Evolutionary conservation across 2,113 vertebrate species (phyloP).

Genomic region (Peucedramus taeniatus): DNA sequence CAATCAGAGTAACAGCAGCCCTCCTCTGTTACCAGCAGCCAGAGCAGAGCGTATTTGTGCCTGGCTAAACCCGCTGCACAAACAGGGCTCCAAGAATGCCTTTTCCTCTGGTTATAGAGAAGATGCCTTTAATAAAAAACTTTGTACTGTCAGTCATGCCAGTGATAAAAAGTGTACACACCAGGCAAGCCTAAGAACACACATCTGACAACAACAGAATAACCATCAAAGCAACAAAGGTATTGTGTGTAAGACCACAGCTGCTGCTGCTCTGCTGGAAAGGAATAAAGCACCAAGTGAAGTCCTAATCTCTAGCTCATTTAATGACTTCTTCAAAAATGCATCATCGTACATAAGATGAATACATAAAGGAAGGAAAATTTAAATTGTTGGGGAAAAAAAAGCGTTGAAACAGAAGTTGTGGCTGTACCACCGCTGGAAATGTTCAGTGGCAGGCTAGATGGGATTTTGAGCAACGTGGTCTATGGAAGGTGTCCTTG

Average conservation of each 20-base stretch:
- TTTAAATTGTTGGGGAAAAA: background rate
- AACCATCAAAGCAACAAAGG: background rate
- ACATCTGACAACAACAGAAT: background rate
- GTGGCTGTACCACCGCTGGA: background rate
- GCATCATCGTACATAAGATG: rapidly evolving
- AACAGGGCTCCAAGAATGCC: background rate
- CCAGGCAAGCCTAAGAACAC: background rate
- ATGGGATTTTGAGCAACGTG: background rate
- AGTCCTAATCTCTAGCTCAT: background rate
- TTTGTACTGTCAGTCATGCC: background rate
- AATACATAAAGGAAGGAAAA: background rate
- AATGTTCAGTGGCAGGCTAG: background rate
- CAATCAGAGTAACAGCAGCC: background rate
- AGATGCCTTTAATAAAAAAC: background rate
- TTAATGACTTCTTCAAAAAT: background rate
- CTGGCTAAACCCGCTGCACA: background rate
- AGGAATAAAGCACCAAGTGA: background rate
- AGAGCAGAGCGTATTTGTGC: rapidly evolving
- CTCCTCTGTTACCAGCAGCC: background rate
- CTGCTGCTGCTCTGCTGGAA: background rate
- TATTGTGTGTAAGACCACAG: rapidly evolving
- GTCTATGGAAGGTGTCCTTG: background rate
- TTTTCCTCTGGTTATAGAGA: background rate
- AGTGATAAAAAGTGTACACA: background rate
- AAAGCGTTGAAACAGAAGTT: background rate